phyloP scores from a whole-genome alignment of 1,140 invertebrate genomes.

The Drosophila orena region DNA sequence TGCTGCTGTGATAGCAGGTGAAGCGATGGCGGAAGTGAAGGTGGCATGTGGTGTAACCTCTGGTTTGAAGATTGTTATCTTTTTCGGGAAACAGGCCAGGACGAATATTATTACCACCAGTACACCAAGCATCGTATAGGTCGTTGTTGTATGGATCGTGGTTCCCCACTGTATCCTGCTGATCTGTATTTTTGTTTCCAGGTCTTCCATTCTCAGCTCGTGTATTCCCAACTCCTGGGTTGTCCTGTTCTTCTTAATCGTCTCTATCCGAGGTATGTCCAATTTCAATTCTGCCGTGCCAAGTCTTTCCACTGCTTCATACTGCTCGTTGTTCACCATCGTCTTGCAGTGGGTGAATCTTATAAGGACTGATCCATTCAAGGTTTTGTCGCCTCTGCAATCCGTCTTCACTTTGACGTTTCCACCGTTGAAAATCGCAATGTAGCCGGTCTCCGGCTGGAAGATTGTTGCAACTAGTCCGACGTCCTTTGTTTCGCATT shows the following conservation, averaged over 20 bases:
- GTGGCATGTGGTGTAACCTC: too few relatives aligned
- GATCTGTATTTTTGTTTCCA: not conserved
- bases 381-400: not conserved
- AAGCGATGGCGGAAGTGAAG: too few relatives aligned
- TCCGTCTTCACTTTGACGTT: not conserved
- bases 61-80: too few relatives aligned
- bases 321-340: too few relatives aligned
- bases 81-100: not conserved
- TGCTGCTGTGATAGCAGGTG: too few relatives aligned
- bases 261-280: not conserved
- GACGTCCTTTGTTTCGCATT: not conserved
- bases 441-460: not conserved
- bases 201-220: not conserved
- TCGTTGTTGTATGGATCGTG: not conserved
- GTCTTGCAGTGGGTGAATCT: too few relatives aligned
- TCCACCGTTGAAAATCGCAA: not conserved
- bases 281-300: not conserved
- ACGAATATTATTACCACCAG: not conserved
- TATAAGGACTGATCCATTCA: too few relatives aligned
- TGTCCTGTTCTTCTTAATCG: not conserved
- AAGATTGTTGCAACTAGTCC: too few relatives aligned
- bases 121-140: not conserved
- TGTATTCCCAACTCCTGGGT: too few relatives aligned
- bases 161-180: too few relatives aligned
- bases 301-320: not conserved